Conservation (phyloP, 2,888 invertebrate genomes). For the Drosophila aldrichi region DNA sequence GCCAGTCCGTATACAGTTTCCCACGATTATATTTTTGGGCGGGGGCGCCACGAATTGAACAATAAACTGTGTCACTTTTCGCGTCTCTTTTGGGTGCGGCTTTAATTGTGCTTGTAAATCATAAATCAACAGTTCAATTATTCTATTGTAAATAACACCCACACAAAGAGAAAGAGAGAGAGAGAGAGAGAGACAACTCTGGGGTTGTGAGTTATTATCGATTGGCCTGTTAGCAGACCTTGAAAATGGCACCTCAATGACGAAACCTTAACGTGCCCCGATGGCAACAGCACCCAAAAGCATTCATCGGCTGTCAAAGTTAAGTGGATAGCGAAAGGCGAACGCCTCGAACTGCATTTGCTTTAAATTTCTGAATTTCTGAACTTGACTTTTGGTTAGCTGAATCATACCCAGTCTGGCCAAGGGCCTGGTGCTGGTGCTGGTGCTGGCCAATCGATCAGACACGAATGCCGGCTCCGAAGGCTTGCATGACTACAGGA, state of each 20-base stretch:
- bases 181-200: background rate
- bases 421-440: background rate
- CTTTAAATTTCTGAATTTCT: conserved; percentile 76
- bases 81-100: conserved; percentile 38
- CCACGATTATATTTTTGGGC: conserved; percentile 32
- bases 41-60: conserved; percentile 33
- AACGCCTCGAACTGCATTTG: conserved; percentile 28
- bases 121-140: conserved; percentile 70
- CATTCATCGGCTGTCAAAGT: conserved; percentile 58
- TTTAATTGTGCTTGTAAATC: conserved; percentile 60
- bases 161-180: background rate
- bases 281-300: conserved; percentile 35
- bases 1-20: conserved; percentile 19
- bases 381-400: conserved; percentile 77
- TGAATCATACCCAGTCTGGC: conserved; percentile 3
- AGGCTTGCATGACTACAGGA: conserved; percentile 79
- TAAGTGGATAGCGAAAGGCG: conserved; percentile 22
- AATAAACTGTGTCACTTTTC: conserved; percentile 63
- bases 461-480: conserved; percentile 67
- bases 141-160: conserved; percentile 41
- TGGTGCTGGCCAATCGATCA: conserved; percentile 27
- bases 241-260: conserved; percentile 52
- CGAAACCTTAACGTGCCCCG: conserved; percentile 13
- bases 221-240: conserved; percentile 43
- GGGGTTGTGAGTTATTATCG: conserved; percentile 42